Evolutionary conservation across 2,888 invertebrate species (phyloP).

Genomic region (Thymelicus lineola): DNA sequence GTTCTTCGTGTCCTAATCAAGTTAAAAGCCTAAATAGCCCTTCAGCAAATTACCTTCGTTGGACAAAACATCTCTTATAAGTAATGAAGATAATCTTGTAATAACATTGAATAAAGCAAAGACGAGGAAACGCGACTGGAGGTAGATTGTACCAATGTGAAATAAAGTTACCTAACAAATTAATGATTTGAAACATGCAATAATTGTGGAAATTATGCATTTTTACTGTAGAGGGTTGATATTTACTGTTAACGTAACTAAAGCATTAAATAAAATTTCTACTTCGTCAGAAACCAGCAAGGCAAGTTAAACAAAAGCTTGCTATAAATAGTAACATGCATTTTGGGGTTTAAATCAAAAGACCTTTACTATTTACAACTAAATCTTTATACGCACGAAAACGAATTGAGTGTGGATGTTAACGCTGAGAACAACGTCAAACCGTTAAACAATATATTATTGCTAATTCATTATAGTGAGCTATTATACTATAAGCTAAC

Average conservation of each 20-base stretch:
- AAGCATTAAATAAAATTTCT: too few relatives aligned
- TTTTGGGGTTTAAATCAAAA: too few relatives aligned
- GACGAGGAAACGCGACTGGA: slow-evolving; percentile 20
- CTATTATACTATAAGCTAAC: too few relatives aligned
- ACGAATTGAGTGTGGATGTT: not conserved
- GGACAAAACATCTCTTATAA: slow-evolving; percentile 46
- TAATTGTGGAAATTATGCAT: not conserved
- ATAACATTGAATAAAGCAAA: slow-evolving; percentile 33
- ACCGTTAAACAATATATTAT: not conserved
- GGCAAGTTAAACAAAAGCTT: too few relatives aligned
- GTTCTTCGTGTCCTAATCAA: slow-evolving; percentile 56
- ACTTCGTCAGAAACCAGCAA: too few relatives aligned
- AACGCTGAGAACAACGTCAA: not conserved
- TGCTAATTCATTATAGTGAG: not conserved
- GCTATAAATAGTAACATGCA: too few relatives aligned
- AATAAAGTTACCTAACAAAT: not conserved
- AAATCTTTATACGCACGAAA: not conserved
- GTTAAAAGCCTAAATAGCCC: slow-evolving; percentile 50
- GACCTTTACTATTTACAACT: not conserved
- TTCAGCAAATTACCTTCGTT: slow-evolving; percentile 63
- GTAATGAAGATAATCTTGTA: slow-evolving; percentile 45
- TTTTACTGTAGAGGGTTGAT: too few relatives aligned
- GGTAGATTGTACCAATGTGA: slow-evolving; percentile 3
- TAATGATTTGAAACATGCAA: not conserved
- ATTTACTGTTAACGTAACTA: too few relatives aligned